A percentile compares a stretch with the other conserved stretches of the same genome.
These are phyloP conservation scores for Rhynchomys soricoides DNA, from an alignment of 2,113 vertebrate species.

Conservation along the genomic window DNA sequence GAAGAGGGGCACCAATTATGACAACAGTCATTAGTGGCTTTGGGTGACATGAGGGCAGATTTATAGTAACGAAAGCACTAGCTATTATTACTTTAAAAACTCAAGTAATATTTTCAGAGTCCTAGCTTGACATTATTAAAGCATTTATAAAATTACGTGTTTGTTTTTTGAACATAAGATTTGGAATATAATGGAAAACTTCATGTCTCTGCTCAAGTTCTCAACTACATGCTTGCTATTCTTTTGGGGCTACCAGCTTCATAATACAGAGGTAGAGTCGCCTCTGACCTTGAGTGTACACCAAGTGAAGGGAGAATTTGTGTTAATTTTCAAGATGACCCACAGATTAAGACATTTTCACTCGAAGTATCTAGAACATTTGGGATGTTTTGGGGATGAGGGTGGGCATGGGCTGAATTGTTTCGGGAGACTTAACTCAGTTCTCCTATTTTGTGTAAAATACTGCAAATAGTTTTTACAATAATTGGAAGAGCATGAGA, in stretches of 20 bases:
- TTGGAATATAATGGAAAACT: slow-evolving; percentile 16
- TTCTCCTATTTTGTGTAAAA: slow-evolving; percentile 31
- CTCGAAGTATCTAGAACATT: background rate
- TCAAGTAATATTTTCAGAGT: slow-evolving; percentile 10
- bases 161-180: background rate
- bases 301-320: background rate
- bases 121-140: background rate
- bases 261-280: background rate
- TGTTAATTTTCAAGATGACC: background rate
- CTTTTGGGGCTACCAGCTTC: background rate
- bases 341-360: background rate
- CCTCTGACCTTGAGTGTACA: background rate
- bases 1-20: background rate
- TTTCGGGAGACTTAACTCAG: background rate
- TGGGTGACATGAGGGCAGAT: background rate
- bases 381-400: background rate
- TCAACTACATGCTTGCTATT: background rate
- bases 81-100: background rate
- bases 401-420: background rate
- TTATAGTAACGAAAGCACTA: background rate
- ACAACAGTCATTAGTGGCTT: background rate
- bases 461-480: background rate
- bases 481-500: background rate
- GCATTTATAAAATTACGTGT: background rate
- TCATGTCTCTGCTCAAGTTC: slow-evolving; percentile 10